phyloP scores from a whole-genome alignment of 2,113 vertebrate species.

The Ptyas mucosa region DNA sequence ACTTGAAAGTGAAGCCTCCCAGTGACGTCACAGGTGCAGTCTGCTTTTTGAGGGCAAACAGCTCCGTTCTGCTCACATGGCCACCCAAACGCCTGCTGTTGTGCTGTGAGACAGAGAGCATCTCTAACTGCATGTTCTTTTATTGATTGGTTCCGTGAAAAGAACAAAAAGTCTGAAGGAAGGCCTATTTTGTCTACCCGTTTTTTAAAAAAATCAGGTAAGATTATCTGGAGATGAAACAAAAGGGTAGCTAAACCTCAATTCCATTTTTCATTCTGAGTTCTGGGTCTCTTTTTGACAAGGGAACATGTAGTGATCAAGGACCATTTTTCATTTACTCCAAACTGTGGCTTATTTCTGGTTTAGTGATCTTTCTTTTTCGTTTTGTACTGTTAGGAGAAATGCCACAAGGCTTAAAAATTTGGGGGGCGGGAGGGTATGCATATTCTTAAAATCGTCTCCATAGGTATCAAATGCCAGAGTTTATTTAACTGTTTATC shows the following conservation, averaged over 20 bases:
- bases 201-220: not conserved
- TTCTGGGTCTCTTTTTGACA: not conserved
- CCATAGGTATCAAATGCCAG: not conserved
- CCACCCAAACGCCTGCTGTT: not conserved
- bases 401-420: not conserved
- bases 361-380: not conserved
- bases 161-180: not conserved
- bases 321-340: not conserved
- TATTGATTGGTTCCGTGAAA: not conserved
- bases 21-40: not conserved
- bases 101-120: not conserved
- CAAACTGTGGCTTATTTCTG: not conserved
- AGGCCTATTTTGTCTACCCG: not conserved
- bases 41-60: not conserved
- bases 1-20: constrained; percentile 42
- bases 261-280: not conserved
- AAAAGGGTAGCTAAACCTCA: not conserved
- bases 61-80: not conserved
- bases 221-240: not conserved
- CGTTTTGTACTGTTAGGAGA: not conserved
- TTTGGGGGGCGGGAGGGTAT: not conserved
- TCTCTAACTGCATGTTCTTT: not conserved
- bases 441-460: not conserved
- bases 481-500: not conserved
- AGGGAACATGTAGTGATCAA: not conserved